Evolutionary conservation across 1,140 invertebrate genomes (phyloP), one percentile per base, ranked within the genome.

Genomic region (Formica selysi): DNA sequence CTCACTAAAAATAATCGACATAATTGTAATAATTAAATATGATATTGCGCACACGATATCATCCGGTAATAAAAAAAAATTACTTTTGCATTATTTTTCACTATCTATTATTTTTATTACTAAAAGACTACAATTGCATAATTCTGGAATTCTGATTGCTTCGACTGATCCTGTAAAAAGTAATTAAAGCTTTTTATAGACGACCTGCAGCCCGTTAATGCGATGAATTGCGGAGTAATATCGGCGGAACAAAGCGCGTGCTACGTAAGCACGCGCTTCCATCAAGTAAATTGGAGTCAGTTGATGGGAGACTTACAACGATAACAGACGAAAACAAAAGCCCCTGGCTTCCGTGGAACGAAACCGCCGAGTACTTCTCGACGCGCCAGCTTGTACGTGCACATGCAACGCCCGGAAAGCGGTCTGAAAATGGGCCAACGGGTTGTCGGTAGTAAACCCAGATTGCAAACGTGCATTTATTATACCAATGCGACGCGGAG

Each of bases 391-490:
- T 67, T 57, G 78, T 57, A 67, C 44, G 8, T 26, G 67, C 61
- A 67, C 61, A 78, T 48, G 65, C 73, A 62, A 83, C 76, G 61
- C 74, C 73, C 74, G 87, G 73, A 88, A 91, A 91, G 91, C 87
- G 86, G 87, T 61, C 80, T 61, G 89, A 90, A 90, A 90, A 90
- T 87, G 80, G 89, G 89, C 80, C 89, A 89, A 85, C 85, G 78
- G 57, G 90, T 86, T 83, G 89, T 73, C 41, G 86, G 86, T 85
- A 90, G 86, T 90, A 90, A 90, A 90, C 86, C 86, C 89, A 88
- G 89, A 91, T 91, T 90, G 89, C 89, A 62, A 90, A 70, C 86
- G 85, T 74, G 85, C 91, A 91, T 91, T 89, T 91, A 88, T 88
- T 86, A 86, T 78, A 76, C 61, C 76, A 76, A 61, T 32, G 41